Percentiles rank a stretch among this genome's conserved stretches.
Conservation (phyloP, 92 coral and sea anemone species). For the Isaurus tuberculatus region DNA sequence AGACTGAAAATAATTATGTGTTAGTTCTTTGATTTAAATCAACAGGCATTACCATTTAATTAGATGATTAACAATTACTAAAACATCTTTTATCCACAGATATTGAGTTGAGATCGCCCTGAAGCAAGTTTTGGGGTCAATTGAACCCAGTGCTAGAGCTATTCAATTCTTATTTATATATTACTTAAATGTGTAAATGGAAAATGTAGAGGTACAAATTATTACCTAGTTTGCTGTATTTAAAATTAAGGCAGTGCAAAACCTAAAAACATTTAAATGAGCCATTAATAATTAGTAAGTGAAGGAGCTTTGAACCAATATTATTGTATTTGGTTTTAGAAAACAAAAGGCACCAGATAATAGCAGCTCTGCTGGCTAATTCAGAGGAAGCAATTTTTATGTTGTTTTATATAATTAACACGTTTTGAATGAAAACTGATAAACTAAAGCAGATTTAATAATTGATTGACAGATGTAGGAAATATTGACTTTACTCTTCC, state of each 20-base stretch:
- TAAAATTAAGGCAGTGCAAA: conserved; percentile 41
- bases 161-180: conserved; percentile 43
- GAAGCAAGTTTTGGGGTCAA: conserved; percentile 13
- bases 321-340: neutral
- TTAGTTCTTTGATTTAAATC: no score
- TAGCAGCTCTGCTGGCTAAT: neutral
- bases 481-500: conserved; percentile 1
- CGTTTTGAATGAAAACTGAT: conserved; percentile 23
- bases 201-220: conserved; percentile 40
- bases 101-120: conserved; percentile 31
- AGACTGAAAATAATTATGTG: no score
- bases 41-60: no score
- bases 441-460: neutral
- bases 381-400: conserved; percentile 1
- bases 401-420: conserved; percentile 9
- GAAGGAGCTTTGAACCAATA: neutral
- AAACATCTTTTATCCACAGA: conserved; percentile 20
- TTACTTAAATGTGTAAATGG: conserved; percentile 36
- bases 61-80: neutral
- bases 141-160: conserved; percentile 13
- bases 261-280: neutral
- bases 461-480: neutral
- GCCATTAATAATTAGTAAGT: neutral
- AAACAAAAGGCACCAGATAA: neutral
- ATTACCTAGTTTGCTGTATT: conserved; percentile 33